phyloP scores from a whole-genome alignment of 2,888 invertebrate genomes.

The Apoderus coryli region DNA sequence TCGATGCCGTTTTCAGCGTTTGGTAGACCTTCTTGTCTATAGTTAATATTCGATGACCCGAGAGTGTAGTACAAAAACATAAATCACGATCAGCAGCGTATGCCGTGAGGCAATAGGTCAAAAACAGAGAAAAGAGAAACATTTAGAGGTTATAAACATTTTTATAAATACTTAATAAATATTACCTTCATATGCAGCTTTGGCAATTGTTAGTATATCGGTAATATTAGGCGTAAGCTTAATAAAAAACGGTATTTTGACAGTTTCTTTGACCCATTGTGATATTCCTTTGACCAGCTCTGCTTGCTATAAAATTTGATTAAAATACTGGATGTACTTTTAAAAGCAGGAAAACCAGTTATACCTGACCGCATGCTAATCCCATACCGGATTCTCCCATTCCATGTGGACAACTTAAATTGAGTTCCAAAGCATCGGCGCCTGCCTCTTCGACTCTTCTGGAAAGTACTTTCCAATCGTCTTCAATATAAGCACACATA shows the following conservation, averaged over 20 bases:
- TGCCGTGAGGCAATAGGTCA: too few species aligned
- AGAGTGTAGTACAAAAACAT: too few species aligned
- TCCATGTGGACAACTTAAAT: constrained; percentile 95
- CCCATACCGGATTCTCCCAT: constrained; percentile 99
- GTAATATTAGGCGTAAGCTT: constrained; percentile 98
- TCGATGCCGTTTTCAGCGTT: too few species aligned
- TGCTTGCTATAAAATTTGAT: constrained; percentile 50
- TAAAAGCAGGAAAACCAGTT: too few species aligned
- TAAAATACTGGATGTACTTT: constrained; percentile 1
- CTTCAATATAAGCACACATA: constrained; percentile 78
- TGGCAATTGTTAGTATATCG: constrained; percentile 76
- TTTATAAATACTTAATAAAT: too few species aligned
- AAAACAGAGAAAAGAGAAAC: too few species aligned
- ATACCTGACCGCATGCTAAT: constrained; percentile 89
- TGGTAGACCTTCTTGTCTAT: too few species aligned
- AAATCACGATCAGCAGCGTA: too few species aligned
- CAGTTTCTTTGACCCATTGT: constrained; percentile 71
- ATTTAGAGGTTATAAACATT: too few species aligned
- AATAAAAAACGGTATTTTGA: constrained; percentile 91
- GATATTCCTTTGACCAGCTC: constrained; percentile 79
- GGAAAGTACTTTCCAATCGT: constrained; percentile 80
- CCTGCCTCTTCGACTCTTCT: constrained; percentile 65
- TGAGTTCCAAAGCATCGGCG: constrained; percentile 89
- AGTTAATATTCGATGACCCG: too few species aligned
- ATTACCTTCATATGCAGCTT: constrained; percentile 74